Base-by-base conservation (phyloP, 1,140 invertebrate species). In the Zaprionus africanus region DNA sequence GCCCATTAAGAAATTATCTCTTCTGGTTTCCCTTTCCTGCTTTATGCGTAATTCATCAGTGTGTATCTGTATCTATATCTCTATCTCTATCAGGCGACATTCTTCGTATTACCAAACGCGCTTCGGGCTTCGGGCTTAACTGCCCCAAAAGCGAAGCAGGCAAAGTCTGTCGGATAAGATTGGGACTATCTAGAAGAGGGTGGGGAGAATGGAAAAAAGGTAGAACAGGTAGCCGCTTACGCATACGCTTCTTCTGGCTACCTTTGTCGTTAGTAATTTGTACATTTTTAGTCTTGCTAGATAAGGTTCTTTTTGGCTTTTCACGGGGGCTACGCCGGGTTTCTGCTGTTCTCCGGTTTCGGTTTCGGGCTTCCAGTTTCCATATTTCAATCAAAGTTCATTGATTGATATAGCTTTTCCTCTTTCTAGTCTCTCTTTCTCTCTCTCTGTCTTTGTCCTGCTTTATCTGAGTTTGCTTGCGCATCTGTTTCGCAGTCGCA, bases 341-440 rank as follows among this genome's bases (percentile, higher is more conserved):
- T 49, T 49, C 46, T 49, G 19, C 46, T 19, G 46, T 19, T 22
- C 19, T 49, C 19, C 19, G 46, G 19, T 49, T 51, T 22, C 46
- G 19, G n/a, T 13, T 38, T 5, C 22, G 12, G 36, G n/a, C 41
- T 46, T 46, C n/a, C 1, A 15, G 1, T n/a, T 41, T 15, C 15
- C 43, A 7, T 51, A 19, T n/a, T 51, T 19, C 19, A 51, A 51
- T 51, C 46, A 51, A 51, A 51, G 46, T 51, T 51, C 46, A 51
- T 51, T 51, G 46, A 51, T 51, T 51, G 46, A 22, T 51, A 51
- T 51, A n/a, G n/a, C n/a, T n/a, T n/a, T n/a, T n/a, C n/a, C n/a
- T 11, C 17, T 19, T 4, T 13, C 17, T 22, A 19, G 12, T 22
- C 46, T 12, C 17, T 4, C 17, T 22, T 3, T 4, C 17, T 49